Percentiles rank a stretch among this genome's conserved stretches.
These are phyloP conservation scores for Phaethornis superciliosus DNA, from an alignment of 2,113 vertebrate species.

Conservation along the genomic window DNA sequence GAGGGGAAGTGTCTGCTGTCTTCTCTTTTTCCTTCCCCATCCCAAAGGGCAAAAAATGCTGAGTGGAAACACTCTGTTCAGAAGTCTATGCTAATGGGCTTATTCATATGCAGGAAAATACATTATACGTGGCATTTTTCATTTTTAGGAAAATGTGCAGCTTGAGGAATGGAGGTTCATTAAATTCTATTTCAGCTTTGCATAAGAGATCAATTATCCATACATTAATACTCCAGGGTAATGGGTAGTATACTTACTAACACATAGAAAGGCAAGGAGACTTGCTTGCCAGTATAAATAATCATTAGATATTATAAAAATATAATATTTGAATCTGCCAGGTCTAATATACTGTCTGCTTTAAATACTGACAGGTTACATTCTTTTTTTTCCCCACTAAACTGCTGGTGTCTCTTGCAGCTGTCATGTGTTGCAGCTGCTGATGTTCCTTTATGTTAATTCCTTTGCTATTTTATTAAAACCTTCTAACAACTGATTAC, in stretches of 20 bases:
- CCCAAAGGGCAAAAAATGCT: constrained; percentile 35
- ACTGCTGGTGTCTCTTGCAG: background rate
- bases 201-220: constrained; percentile 22
- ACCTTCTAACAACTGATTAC: background rate
- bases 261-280: background rate
- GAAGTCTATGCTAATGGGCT: constrained; percentile 42
- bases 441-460: background rate
- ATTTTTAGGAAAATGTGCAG: constrained; percentile 36
- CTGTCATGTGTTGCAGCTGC: background rate
- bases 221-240: background rate
- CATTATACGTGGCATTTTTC: constrained; percentile 33
- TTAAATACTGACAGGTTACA: background rate
- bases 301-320: background rate
- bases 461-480: background rate
- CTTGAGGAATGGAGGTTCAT: constrained; percentile 57
- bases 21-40: background rate
- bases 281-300: background rate
- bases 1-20: background rate
- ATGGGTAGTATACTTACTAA: background rate
- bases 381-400: background rate
- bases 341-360: background rate
- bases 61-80: constrained; percentile 45
- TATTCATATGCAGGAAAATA: constrained; percentile 49
- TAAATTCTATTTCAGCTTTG: constrained; percentile 30
- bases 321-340: background rate